These are phyloP conservation scores for Ceyx erithaca DNA, from an alignment of 2,797 vertebrate species.

Conservation along the genomic window DNA sequence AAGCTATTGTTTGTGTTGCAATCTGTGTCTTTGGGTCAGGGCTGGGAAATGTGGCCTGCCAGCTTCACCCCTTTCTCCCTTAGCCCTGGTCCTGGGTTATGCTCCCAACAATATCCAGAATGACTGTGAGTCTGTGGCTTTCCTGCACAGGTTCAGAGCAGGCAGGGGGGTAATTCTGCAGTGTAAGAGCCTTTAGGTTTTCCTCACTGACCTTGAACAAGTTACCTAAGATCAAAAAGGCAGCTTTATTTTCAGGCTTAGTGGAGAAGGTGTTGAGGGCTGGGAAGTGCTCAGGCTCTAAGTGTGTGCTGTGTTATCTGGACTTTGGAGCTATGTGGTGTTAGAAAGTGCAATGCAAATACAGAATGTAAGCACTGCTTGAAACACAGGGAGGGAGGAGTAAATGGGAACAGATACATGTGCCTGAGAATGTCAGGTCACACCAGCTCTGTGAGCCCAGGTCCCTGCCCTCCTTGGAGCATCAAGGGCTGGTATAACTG, in stretches of 20 bases:
- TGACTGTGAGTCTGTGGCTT: not conserved
- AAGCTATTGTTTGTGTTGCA: not conserved
- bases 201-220: not conserved
- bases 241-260: not conserved
- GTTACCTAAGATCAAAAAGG: not conserved
- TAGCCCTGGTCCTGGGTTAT: fast-evolving
- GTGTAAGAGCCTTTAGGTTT: not conserved
- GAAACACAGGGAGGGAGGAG: not conserved
- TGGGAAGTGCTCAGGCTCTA: not conserved
- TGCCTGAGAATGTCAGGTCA: not conserved
- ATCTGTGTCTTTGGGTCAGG: not conserved
- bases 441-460: not conserved
- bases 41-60: not conserved
- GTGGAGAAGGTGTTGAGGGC: not conserved
- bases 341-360: not conserved
- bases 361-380: not conserved
- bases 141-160: not conserved
- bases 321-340: not conserved
- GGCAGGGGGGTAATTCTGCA: not conserved
- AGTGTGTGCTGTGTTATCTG: not conserved
- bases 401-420: not conserved
- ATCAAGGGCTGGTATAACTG: not conserved
- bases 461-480: not conserved
- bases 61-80: not conserved
- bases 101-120: not conserved